Evolutionary conservation across 2,113 vertebrate species (phyloP).

Genomic region (Lepisosteus oculatus): DNA sequence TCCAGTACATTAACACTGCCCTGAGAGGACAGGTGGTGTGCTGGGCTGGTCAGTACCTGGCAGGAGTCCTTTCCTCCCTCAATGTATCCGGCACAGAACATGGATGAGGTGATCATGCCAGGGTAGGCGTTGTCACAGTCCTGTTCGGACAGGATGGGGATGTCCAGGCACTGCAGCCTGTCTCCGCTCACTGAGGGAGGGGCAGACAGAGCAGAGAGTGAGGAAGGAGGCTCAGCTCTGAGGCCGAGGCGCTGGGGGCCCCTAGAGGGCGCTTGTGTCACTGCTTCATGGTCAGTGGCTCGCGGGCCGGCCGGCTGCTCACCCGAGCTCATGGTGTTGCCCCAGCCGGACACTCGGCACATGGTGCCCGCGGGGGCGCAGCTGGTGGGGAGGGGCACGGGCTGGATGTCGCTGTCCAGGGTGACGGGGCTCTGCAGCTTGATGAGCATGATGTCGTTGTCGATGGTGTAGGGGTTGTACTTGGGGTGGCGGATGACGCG

Average conservation of each 20-base stretch:
- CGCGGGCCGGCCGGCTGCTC: slow-evolving; percentile 24
- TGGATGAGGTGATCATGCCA: slow-evolving; percentile 65
- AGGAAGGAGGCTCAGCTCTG: not conserved
- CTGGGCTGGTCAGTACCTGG: slow-evolving; percentile 54
- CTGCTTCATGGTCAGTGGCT: too few species aligned
- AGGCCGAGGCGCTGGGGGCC: too few species aligned
- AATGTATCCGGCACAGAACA: slow-evolving; percentile 76
- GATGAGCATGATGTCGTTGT: slow-evolving; percentile 80
- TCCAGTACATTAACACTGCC: too few species aligned
- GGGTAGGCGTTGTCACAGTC: slow-evolving; percentile 69
- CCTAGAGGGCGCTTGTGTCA: too few species aligned
- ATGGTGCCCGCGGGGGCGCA: slow-evolving; percentile 63
- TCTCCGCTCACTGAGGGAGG: slow-evolving; percentile 14
- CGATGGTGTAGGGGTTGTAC: slow-evolving; percentile 52
- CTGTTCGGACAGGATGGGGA: slow-evolving; percentile 64
- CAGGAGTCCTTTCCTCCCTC: slow-evolving; percentile 82
- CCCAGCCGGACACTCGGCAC: slow-evolving; percentile 78
- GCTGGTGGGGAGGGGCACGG: slow-evolving; percentile 56
- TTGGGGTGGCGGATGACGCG: slow-evolving; percentile 52
- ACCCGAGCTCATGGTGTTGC: slow-evolving; percentile 70
- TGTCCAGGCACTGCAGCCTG: slow-evolving; percentile 70
- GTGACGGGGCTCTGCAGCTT: slow-evolving; percentile 50
- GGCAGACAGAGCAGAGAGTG: not conserved
- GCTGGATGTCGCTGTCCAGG: slow-evolving; percentile 50
- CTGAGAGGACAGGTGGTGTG: not conserved